phyloP scores from a whole-genome alignment of 2,113 vertebrate genomes.

The Pelvicachromis taeniatus region DNA sequence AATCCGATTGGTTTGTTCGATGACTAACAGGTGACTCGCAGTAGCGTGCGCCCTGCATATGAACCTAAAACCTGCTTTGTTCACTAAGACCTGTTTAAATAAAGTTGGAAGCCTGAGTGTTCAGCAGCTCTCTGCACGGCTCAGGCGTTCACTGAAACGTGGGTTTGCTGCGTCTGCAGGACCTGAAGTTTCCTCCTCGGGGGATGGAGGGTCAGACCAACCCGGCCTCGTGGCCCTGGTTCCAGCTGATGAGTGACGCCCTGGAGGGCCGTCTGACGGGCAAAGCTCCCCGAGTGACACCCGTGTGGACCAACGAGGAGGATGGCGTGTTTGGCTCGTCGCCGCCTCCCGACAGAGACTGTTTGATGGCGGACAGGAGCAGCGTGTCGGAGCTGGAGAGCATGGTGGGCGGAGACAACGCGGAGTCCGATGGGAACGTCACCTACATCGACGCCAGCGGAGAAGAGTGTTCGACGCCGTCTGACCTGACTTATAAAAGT shows the following conservation, averaged over 20 bases:
- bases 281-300: conserved; percentile 50
- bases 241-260: conserved; percentile 71
- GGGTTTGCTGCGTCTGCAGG: conserved; percentile 13
- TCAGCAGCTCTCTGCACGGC: not conserved
- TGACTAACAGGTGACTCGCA: not conserved
- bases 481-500: conserved; percentile 64
- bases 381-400: conserved; percentile 56
- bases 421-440: conserved; percentile 27
- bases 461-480: conserved; percentile 59
- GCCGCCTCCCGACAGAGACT: conserved; percentile 41
- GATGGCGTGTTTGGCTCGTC: conserved; percentile 49
- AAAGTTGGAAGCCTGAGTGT: not conserved
- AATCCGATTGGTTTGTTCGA: not conserved
- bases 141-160: not conserved
- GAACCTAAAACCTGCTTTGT: not conserved
- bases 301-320: conserved; percentile 61
- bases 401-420: conserved; percentile 26
- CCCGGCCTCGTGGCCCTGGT: conserved; percentile 76
- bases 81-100: not conserved
- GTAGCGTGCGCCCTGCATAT: not conserved
- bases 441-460: conserved; percentile 67
- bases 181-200: conserved; percentile 66
- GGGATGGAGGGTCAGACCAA: conserved; percentile 64
- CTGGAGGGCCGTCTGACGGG: conserved; percentile 64
- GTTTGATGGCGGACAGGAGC: conserved; percentile 32